phyloP scores from a whole-genome alignment of 1,140 invertebrate genomes.

The Chrysoperla carnea region DNA sequence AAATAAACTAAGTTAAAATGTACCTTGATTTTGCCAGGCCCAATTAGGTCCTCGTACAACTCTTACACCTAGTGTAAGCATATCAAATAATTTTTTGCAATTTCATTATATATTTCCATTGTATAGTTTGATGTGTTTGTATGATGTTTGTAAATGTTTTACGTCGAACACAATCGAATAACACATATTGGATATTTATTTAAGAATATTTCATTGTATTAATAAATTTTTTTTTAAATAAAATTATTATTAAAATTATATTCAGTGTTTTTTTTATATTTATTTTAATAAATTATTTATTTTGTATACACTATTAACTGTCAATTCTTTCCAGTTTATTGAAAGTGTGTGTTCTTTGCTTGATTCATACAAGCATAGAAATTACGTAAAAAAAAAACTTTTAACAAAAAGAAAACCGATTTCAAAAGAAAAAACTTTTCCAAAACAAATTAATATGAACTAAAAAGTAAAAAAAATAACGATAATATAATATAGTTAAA shows the following conservation, averaged over 20 bases:
- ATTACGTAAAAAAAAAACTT: too few relatives aligned
- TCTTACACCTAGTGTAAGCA: slow-evolving; percentile 38
- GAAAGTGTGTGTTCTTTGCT: too few relatives aligned
- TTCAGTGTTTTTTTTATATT: background rate
- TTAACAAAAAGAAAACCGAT: too few relatives aligned
- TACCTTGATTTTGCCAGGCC: slow-evolving; percentile 58
- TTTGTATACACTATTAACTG: too few relatives aligned
- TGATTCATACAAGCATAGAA: too few relatives aligned
- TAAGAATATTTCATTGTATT: background rate
- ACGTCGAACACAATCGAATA: too few relatives aligned
- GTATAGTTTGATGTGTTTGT: background rate
- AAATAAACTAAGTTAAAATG: slow-evolving; percentile 4
- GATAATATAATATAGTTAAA: too few relatives aligned
- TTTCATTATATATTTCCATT: background rate
- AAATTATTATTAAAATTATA: too few relatives aligned
- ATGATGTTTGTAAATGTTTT: background rate
- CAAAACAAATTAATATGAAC: too few relatives aligned
- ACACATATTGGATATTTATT: background rate
- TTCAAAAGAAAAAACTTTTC: too few relatives aligned
- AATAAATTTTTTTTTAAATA: background rate
- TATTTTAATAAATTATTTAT: background rate
- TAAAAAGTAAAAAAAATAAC: too few relatives aligned
- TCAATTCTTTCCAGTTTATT: too few relatives aligned
- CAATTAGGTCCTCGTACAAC: slow-evolving; percentile 70
- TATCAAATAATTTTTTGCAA: slow-evolving; percentile 4